Evolutionary conservation across 2,888 invertebrate species (phyloP).

Genomic region (Monopis laevigella): DNA sequence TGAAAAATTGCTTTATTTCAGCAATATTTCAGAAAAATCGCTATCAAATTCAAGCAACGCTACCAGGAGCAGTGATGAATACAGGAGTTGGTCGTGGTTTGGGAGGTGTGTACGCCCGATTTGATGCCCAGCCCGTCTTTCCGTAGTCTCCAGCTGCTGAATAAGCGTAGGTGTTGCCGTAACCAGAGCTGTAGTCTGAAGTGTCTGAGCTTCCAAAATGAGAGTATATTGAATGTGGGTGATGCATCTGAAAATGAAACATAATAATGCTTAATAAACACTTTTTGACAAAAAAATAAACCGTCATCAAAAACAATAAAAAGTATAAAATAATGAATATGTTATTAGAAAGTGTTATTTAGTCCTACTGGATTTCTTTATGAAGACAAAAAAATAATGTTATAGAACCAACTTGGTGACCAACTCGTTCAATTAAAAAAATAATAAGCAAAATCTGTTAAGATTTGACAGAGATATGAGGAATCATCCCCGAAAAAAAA

Average conservation of each 20-base stretch:
- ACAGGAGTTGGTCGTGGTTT: constrained; percentile 45
- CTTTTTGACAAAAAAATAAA: neutral
- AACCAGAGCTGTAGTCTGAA: constrained; percentile 47
- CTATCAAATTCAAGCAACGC: constrained; percentile 32
- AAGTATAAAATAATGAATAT: too few relatives aligned
- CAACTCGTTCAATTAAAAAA: too few relatives aligned
- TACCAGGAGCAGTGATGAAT: constrained; percentile 52
- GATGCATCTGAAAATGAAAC: constrained; percentile 26
- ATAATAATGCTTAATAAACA: neutral
- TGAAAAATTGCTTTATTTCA: too few relatives aligned
- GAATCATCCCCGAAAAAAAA: too few relatives aligned
- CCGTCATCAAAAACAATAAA: too few relatives aligned
- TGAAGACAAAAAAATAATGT: too few relatives aligned
- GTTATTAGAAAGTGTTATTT: too few relatives aligned
- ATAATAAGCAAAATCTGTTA: too few relatives aligned
- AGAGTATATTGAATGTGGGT: constrained; percentile 44
- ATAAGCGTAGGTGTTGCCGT: constrained; percentile 43
- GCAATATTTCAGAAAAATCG: too few relatives aligned
- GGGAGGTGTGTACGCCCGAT: constrained; percentile 47
- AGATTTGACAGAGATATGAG: too few relatives aligned
- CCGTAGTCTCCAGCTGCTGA: constrained; percentile 44
- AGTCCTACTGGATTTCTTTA: too few relatives aligned
- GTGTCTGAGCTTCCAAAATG: constrained; percentile 48
- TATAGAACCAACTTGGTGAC: too few relatives aligned
- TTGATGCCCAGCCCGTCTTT: constrained; percentile 55